Evolutionary conservation across 1,140 invertebrate species (phyloP).

Genomic region (Nautilus pompilius): DNA sequence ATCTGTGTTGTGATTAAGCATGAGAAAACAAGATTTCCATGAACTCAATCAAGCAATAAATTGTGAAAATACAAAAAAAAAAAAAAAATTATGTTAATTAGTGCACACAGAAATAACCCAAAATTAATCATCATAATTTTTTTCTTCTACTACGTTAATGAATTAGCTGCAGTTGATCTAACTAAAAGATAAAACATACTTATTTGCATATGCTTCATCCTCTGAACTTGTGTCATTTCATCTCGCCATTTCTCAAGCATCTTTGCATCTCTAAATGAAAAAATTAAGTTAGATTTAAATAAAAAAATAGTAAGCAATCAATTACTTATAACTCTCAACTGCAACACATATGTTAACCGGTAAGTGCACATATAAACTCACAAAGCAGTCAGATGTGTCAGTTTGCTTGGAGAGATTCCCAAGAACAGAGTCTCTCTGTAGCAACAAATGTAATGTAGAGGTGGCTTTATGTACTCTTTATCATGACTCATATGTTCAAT

Average conservation of each 20-base stretch:
- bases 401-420: too few relatives aligned
- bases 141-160: conserved; percentile 3
- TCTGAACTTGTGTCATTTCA: conserved; percentile 40
- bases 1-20: too few relatives aligned
- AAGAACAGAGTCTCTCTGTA: too few relatives aligned
- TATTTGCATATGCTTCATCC: conserved; percentile 39
- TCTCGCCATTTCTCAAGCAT: conserved; percentile 41
- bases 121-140: not conserved
- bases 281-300: not conserved
- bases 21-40: not conserved
- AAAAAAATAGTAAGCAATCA: not conserved
- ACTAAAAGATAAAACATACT: conserved; percentile 6
- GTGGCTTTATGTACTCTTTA: too few relatives aligned
- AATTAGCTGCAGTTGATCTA: conserved; percentile 31
- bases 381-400: too few relatives aligned
- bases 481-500: too few relatives aligned
- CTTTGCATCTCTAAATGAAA: conserved; percentile 37
- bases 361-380: too few relatives aligned
- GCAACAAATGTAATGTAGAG: too few relatives aligned
- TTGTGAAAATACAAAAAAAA: not conserved
- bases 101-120: not conserved
- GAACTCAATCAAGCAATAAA: not conserved
- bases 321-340: not conserved
- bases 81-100: too few relatives aligned
- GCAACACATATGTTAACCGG: too few relatives aligned